Evolutionary conservation across 2,797 vertebrate species (phyloP).

Genomic region (Parauchenoglanis ngamensis): DNA sequence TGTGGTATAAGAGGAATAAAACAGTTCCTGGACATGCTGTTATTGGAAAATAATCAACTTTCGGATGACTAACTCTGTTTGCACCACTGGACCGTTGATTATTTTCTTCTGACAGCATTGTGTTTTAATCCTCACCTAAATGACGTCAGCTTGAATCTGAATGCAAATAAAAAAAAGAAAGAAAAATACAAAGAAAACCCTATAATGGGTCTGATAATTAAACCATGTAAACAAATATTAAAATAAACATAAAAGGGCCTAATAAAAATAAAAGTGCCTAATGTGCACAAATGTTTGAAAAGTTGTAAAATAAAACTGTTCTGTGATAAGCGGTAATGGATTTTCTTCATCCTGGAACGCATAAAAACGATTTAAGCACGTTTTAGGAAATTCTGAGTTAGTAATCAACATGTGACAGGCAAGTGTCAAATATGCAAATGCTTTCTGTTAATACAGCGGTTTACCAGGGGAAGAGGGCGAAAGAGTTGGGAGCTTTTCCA

Average conservation of each 20-base stretch:
- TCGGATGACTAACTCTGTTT: neutral
- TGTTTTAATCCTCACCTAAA: neutral
- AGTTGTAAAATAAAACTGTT: neutral
- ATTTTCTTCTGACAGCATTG: neutral
- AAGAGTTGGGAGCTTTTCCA: slow-evolving; percentile 4
- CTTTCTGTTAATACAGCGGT: neutral
- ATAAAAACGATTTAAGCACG: neutral
- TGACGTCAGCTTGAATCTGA: neutral
- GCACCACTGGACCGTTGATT: neutral
- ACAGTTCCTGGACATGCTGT: neutral
- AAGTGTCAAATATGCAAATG: slow-evolving; percentile 15
- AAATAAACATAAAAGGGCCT: no score
- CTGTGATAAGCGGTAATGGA: neutral
- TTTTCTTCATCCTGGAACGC: neutral
- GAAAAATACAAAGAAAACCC: no score
- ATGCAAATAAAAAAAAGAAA: neutral
- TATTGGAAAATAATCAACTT: neutral
- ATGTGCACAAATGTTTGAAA: neutral
- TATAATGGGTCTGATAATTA: no score
- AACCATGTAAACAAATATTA: no score
- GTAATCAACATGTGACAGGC: neutral
- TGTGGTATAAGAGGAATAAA: neutral
- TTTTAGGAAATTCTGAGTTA: neutral
- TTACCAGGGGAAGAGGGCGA: neutral
- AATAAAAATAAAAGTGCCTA: neutral